These are phyloP conservation scores for Drosophila tristis DNA, from an alignment of 1,140 invertebrate species.

Conservation along the genomic window DNA sequence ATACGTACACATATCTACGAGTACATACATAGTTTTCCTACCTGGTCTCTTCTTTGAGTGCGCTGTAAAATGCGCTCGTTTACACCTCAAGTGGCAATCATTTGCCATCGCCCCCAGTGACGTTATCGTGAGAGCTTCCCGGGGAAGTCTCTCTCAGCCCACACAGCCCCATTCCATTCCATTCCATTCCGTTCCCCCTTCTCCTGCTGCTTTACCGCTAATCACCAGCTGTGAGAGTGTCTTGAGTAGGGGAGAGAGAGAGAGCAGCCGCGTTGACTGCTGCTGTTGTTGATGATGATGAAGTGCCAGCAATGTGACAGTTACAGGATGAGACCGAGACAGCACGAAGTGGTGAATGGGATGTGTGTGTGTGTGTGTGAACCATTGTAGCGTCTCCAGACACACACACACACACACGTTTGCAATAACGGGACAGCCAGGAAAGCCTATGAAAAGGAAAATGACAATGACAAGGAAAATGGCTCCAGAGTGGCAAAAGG, in stretches of 20 bases:
- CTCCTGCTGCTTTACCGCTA: conserved; percentile 42
- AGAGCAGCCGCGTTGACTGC: conserved; percentile 36
- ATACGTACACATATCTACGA: no score
- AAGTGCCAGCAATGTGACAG: conserved; percentile 75
- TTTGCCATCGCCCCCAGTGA: conserved; percentile 62
- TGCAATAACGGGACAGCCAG: conserved; percentile 54
- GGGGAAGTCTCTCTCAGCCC: background rate
- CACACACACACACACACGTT: conserved; percentile 11
- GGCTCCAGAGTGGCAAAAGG: conserved; percentile 33
- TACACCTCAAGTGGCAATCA: conserved; percentile 81
- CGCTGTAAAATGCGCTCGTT: conserved; percentile 79
- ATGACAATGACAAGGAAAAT: conserved; percentile 72
- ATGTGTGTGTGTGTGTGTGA: conserved; percentile 6
- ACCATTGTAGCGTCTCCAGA: conserved; percentile 1
- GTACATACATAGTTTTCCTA: conserved; percentile 12
- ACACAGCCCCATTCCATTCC: no score
- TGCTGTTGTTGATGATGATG: conserved; percentile 62
- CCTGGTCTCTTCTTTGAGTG: conserved; percentile 41
- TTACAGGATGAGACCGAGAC: conserved; percentile 61
- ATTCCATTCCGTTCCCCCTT: background rate
- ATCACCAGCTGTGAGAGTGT: conserved; percentile 50
- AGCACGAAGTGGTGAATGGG: conserved; percentile 29
- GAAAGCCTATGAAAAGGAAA: conserved; percentile 30
- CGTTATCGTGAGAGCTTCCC: conserved; percentile 57
- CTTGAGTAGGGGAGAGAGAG: conserved; percentile 14